Conservation (phyloP, 2,888 invertebrate genomes). For the Spilosoma lubricipeda region DNA sequence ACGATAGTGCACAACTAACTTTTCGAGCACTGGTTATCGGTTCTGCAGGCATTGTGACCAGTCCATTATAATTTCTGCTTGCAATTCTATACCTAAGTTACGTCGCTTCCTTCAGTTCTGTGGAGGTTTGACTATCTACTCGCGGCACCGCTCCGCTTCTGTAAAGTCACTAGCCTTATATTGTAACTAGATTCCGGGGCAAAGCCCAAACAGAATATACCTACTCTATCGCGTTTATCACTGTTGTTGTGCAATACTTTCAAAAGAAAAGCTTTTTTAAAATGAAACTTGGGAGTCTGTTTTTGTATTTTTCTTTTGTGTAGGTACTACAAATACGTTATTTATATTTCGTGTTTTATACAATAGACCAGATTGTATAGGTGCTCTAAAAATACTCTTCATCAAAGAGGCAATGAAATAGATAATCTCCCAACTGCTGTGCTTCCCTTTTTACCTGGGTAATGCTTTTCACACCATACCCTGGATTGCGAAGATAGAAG, state of each 20-base stretch:
- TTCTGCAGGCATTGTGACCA: not conserved
- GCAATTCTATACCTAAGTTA: not conserved
- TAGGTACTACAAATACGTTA: not conserved
- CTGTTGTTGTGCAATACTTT: not conserved
- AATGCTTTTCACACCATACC: too few species aligned
- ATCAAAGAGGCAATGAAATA: too few species aligned
- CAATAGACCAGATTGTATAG: not conserved
- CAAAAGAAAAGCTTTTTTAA: constrained; percentile 1
- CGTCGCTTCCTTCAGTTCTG: not conserved
- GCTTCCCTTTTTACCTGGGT: too few species aligned
- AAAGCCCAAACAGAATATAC: constrained; percentile 7
- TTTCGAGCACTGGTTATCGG: not conserved
- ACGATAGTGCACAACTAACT: not conserved
- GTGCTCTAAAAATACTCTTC: not conserved
- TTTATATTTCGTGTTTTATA: not conserved
- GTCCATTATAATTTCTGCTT: not conserved
- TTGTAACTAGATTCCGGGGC: constrained; percentile 10
- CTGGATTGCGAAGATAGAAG: too few species aligned
- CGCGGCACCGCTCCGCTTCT: not conserved
- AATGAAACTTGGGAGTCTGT: not conserved
- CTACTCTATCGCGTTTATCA: not conserved
- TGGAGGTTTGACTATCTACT: not conserved
- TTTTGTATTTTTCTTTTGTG: not conserved
- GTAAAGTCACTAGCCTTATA: not conserved
- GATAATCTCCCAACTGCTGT: too few species aligned